Evolutionary conservation across 2,113 vertebrate genomes (phyloP), one percentile per base, ranked within the genome.

Genomic region (Micronisus gabar): DNA sequence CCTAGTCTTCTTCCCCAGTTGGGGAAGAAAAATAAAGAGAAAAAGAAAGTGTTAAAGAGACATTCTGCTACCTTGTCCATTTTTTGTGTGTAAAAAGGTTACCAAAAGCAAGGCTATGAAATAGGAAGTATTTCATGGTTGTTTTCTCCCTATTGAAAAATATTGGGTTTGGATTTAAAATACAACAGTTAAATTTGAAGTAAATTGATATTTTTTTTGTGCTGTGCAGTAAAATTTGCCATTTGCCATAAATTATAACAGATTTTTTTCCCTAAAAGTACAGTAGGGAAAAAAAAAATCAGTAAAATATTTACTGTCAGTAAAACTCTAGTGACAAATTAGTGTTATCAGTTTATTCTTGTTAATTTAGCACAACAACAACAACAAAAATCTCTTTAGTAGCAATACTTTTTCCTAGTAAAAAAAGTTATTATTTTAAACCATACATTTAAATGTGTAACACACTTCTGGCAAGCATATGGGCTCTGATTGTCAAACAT

Each of bases 401-500:
- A 71, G 34, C 25, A 80, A 75, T 70, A 79, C 3, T 6, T 75
- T 79, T 82, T 74, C 17, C 50, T 65, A 83, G 36, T 52, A 36
- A 80, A 92, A 93, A 84, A 74, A 30, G 8, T 2, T 41, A 71
- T 86, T 86, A 50, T 86, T 83, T 86, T 34, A 93, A 91, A 86
- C n/a, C 4, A 43, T 84, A 90, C 13, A 58, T 83, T 71, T 78
- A 68, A 95, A 81, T 17, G 36, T 92, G 81, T 50, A 92, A 43
- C 34, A 67, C 38, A 94, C 61, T 97, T 93, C 93, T 97, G 92
- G 91, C 92, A 95, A 94, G 13, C 92, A 92, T 90, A 93, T 91
- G 95, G 88, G 27, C 61, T 90, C 80, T 88, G 82, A 94, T 96
- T 96, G 79, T 93, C 79, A 94, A 97, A 94, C 94, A 97, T 97